Evolutionary conservation across 1,140 invertebrate species (phyloP), one percentile per base, ranked within the genome.

Genomic region (Tetragonula clypearis): DNA sequence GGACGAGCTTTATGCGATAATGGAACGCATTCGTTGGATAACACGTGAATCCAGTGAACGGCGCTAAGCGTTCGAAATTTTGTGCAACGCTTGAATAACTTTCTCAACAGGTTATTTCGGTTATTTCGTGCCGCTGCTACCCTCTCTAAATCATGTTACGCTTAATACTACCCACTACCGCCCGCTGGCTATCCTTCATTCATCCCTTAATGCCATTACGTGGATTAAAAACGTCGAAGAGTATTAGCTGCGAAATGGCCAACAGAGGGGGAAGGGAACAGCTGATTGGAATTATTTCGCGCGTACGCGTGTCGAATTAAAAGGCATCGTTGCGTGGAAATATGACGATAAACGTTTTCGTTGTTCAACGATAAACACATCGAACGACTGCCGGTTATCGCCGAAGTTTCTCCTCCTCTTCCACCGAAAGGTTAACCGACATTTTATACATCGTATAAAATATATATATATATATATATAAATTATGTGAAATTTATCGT

Each of bases 101-200:
- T 68, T 77, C 73, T 62, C 66, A 78, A 83, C 82, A 83, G 82
- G 74, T 83, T 83, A 77, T 77, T 41, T 78, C 66, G n/a, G n/a
- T 30, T 56, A 35, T 76, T 73, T 23, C 26, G 12, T 11, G 30
- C 30, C 30, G 30, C n/a, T 6, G 6, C 41, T 41, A 41, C 41
- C 3, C 5, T 5, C 0, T 12, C 11, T 58, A 56, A 82, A 82
- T 76, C 49, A 30, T 23, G 23, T 82, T 76, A 49, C 72, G 60
- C 35, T 75, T 56, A 82, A 82, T 56, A 55, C 41, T 58, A 17
- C 30, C 53, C 53, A 4, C 55, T 41, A 19, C 12, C 23, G 21
- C 5, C n/a, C 17, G 17, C 15, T 9, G 41, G 8, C 5, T 35
- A 8, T 1, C 15, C 58, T n/a, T 77, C 58, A 5, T 62, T 77